These are phyloP conservation scores for Platygyra sinensis DNA, from an alignment of 64 coral and sea anemone genomes.

Conservation along the genomic window DNA sequence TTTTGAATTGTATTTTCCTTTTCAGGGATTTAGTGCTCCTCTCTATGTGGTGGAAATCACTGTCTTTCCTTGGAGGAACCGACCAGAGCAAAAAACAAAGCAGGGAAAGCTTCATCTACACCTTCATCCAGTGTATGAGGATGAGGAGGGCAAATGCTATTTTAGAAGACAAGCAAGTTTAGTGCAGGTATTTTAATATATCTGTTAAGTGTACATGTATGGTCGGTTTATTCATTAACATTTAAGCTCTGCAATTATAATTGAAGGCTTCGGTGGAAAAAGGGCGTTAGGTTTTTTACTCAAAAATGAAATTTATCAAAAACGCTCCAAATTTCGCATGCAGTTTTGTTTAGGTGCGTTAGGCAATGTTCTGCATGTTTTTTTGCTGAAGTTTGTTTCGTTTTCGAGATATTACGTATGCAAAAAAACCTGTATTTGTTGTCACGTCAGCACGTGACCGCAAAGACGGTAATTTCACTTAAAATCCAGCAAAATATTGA, in stretches of 20 bases:
- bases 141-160: constrained; percentile 86
- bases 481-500: too few relatives aligned
- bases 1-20: not conserved
- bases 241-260: not conserved
- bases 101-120: not conserved
- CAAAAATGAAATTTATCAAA: too few relatives aligned
- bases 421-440: too few relatives aligned
- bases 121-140: constrained; percentile 88
- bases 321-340: too few relatives aligned
- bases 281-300: too few relatives aligned
- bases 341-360: too few relatives aligned
- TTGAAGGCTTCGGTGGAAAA: too few relatives aligned
- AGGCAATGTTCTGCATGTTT: too few relatives aligned
- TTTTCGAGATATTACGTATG: too few relatives aligned
- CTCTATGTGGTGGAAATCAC: constrained; percentile 90
- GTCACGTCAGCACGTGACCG: too few relatives aligned
- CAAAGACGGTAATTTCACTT: too few relatives aligned
- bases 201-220: not conserved
- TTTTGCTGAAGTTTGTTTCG: too few relatives aligned
- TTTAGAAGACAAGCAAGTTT: constrained; percentile 94
- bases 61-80: constrained; percentile 60
- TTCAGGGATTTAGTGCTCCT: constrained; percentile 56
- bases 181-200: constrained; percentile 57
- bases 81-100: not conserved
- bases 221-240: not conserved